A percentile compares a stretch with the other conserved stretches of the same genome.
phyloP scores from a whole-genome alignment of 2,113 vertebrate genomes.

The Benitochromis conjunctus region DNA sequence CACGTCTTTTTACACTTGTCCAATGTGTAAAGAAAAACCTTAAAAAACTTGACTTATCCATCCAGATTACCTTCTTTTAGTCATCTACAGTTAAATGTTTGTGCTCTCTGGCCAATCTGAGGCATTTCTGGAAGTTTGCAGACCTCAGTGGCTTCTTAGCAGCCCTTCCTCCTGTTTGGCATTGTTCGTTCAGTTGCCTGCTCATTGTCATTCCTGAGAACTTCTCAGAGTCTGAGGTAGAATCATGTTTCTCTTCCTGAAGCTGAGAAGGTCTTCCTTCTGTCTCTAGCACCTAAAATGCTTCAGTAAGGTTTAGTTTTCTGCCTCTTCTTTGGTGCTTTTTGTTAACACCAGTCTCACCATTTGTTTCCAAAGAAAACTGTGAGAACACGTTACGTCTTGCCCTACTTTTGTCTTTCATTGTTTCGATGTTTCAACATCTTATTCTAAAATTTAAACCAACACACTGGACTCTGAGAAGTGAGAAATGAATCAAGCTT shows the following conservation, averaged over 20 bases:
- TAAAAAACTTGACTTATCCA: no score
- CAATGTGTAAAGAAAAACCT: no score
- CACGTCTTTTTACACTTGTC: no score
- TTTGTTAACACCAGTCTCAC: background rate
- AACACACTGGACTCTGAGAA: background rate
- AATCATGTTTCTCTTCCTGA: background rate
- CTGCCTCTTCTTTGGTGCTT: background rate
- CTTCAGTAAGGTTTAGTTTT: background rate
- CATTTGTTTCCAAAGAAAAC: background rate
- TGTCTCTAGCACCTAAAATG: background rate
- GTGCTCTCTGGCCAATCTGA: background rate
- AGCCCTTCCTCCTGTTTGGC: background rate
- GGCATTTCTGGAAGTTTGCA: no score
- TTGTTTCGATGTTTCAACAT: background rate
- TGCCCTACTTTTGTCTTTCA: background rate
- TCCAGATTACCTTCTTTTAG: background rate
- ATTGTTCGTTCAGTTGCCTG: background rate
- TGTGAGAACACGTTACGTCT: background rate
- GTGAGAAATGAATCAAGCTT: background rate
- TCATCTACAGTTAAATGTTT: background rate
- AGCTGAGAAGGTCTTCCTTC: background rate
- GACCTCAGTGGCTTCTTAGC: background rate
- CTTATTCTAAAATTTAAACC: rapidly evolving
- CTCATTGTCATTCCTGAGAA: background rate
- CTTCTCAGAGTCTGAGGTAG: background rate